Evolutionary conservation across 2,888 invertebrate genomes (phyloP), one percentile per base, ranked within the genome.

Genomic region (Antitype chi): DNA sequence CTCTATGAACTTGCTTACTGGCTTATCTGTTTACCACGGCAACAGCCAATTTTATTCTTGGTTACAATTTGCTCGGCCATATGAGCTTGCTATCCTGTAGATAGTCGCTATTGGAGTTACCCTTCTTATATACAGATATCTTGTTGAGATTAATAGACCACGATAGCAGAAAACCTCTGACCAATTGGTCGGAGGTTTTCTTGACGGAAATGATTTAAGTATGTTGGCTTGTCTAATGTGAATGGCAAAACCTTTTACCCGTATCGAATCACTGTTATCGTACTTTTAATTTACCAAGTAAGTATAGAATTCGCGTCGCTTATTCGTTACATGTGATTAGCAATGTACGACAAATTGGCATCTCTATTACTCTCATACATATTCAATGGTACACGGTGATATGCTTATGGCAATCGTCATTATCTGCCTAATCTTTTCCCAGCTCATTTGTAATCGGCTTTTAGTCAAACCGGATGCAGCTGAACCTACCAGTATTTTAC

Each of bases 301-400:
- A 71, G 55, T 47, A 47, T 62, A 32, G 0, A n/a, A 53, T 74
- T n/a, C 4, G 74, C 62, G 32, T 62, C n/a, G 70, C 47, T 32
- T 20, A 47, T 57, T 73, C 5, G 71, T 71, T 32, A 32, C 62
- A 32, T 55, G 52, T 49, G 13, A 53, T 53, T 32, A 62, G 4
- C 5, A 32, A 28, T 23, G 28, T n/a, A 20, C 17, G 73, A 73
- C 23, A 2, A 60, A 60, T 52, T 43, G 20, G 7, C 17, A 60
- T 6, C 13, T 32, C n/a, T 20, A 67, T 20, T 38, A n/a, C 53
- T 43, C 43, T 43, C 43, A 43, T 9, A 43, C 17, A 38, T 52
- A n/a, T 6, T 47, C 7, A 70, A 70, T 52, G 25, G 25, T 25
- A 8, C 20, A 17, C 2, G 38, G 38, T 38, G 38, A 8, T 5